These are phyloP conservation scores for Drosophila formosana DNA, from an alignment of 2,888 invertebrate species.

Conservation along the genomic window DNA sequence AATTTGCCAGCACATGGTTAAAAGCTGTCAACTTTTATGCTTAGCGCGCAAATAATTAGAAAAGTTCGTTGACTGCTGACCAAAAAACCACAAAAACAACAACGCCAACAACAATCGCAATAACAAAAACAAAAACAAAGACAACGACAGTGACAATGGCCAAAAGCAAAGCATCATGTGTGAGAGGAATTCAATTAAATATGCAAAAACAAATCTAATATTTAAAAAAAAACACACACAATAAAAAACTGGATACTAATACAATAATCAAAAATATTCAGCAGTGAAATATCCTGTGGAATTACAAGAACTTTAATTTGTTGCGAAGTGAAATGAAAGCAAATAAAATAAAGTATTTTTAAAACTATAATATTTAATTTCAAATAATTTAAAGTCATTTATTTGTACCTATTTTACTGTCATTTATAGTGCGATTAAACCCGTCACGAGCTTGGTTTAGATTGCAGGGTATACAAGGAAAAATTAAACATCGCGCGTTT, in stretches of 20 bases:
- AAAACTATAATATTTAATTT: too few species aligned
- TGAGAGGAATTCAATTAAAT: constrained; percentile 64
- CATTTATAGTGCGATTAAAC: too few species aligned
- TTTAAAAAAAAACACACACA: constrained; percentile 7
- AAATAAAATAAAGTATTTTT: too few species aligned
- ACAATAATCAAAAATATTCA: background rate
- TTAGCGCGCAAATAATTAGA: constrained; percentile 67
- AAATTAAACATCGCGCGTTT: constrained; percentile 46
- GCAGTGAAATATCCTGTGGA: constrained; percentile 5
- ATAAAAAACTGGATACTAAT: background rate
- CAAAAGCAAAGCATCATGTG: constrained; percentile 36
- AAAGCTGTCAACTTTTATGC: constrained; percentile 65
- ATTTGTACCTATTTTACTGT: too few species aligned
- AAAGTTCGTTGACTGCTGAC: constrained; percentile 61
- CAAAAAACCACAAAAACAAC: constrained; percentile 25
- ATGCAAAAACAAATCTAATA: constrained; percentile 64
- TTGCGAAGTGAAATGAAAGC: too few species aligned
- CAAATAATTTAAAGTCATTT: too few species aligned
- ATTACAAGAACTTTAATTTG: too few species aligned
- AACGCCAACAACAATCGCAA: constrained; percentile 4
- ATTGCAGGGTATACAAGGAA: constrained; percentile 18
- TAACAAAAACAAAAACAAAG: constrained; percentile 22
- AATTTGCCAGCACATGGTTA: constrained; percentile 54
- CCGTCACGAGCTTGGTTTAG: background rate
- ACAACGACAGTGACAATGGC: constrained; percentile 15